A percentile compares a stretch with the other conserved stretches of the same genome.
Evolutionary conservation across 2,113 vertebrate species (phyloP).

Genomic region (Apteryx owenii): DNA sequence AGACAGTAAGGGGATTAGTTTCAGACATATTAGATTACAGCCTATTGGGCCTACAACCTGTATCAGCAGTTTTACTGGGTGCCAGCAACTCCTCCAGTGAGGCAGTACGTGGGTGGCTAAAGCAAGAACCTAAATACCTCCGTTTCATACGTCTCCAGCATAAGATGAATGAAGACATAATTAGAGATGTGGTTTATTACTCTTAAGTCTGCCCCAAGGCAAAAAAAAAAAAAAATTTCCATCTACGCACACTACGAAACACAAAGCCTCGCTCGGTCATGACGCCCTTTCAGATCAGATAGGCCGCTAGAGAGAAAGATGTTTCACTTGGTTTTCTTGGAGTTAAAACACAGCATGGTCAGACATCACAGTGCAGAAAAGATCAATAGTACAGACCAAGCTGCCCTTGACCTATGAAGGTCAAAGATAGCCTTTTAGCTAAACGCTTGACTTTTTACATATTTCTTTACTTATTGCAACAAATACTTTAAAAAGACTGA

Average conservation of each 20-base stretch:
- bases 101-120: neutral
- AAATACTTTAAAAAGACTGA: neutral
- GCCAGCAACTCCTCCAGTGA: constrained; percentile 28
- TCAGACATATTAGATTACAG: constrained; percentile 71
- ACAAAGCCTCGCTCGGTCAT: neutral
- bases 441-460: neutral
- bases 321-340: neutral
- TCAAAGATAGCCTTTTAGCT: neutral
- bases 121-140: constrained; percentile 52
- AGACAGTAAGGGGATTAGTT: constrained; percentile 58
- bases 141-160: neutral
- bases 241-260: neutral
- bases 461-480: neutral
- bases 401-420: neutral
- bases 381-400: neutral
- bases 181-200: neutral
- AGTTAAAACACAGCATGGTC: neutral
- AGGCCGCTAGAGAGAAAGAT: neutral
- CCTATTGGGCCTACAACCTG: constrained; percentile 39
- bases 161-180: constrained; percentile 47
- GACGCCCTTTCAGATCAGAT: neutral
- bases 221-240: neutral
- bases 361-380: neutral
- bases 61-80: constrained; percentile 55
- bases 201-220: neutral